Evolutionary conservation across 2,888 invertebrate genomes (phyloP), one percentile per base, ranked within the genome.

Genomic region (Aphodius granarius): DNA sequence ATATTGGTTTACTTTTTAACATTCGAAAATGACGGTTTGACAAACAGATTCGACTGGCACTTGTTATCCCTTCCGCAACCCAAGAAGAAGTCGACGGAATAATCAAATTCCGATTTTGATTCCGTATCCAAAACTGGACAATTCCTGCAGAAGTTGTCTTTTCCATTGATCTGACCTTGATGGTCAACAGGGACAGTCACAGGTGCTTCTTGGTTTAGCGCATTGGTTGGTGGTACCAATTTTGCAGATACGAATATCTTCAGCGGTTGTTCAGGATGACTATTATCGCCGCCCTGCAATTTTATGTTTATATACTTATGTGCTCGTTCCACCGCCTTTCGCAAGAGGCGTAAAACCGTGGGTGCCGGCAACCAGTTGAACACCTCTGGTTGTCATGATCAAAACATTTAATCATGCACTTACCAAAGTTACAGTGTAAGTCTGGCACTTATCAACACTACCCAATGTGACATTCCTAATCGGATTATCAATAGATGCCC

Each of bases 11-110:
- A 68, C 68, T 22, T 20, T 19, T 68, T 0, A n/a, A 80, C 76
- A n/a, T 78, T 76, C 5, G 78, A 76, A 71, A 84, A 82, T 18
- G 63, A 75, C 0, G 81, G 73, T 20, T 81, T 73, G 16, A 85
- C 73, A 23, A 79, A 76, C n/a, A 85, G 78, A 21, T 80, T 77
- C 0, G 85, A 80, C 0, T 75, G 72, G 76, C 86, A 86, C 43
- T 83, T 73, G 64, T 84, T 81, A 73, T 85, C 84, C 18, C 76
- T 74, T 4, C 84, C 85, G 75, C 86, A 86, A 23, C 83, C 83
- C 15, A 84, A 78, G 13, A 81, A 78, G 76, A 85, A 86, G 0
- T 84, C 81, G 43, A 87, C 77, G 6, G 78, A 79, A 18, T 84
- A 71, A 2, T 78, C 71, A 20, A 81, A 80, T n/a, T 81, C 78